phyloP scores from a whole-genome alignment of 1,140 invertebrate species.

The Penaeus vannamei region DNA sequence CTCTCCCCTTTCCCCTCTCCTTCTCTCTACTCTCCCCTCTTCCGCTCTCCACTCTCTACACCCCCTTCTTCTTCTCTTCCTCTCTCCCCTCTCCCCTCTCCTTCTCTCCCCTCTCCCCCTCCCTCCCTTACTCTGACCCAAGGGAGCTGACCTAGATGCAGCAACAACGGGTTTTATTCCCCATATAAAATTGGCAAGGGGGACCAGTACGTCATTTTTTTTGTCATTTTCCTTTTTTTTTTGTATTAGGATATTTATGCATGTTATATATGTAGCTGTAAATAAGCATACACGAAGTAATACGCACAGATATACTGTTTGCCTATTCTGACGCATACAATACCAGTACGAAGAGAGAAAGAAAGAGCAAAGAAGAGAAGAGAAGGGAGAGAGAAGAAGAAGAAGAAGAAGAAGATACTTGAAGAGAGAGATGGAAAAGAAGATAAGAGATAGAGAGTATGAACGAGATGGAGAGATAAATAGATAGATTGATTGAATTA shows the following conservation, averaged over 20 bases:
- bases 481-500: not conserved
- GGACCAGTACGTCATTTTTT: not conserved
- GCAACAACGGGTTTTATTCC: no score
- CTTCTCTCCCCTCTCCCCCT: no score
- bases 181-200: no score
- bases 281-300: not conserved
- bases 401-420: not conserved
- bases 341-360: not conserved
- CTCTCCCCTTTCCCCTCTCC: no score
- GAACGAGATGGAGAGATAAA: not conserved
- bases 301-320: constrained; percentile 4
- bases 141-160: no score
- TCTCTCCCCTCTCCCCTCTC: no score
- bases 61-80: no score
- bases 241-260: not conserved
- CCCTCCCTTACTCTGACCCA: no score
- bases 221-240: no score
- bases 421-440: not conserved
- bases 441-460: not conserved
- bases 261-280: not conserved
- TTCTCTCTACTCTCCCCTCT: no score
- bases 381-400: not conserved
- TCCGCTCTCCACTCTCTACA: no score
- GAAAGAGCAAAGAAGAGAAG: not conserved
- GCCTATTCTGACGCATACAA: no score